Evolutionary conservation across 2,113 vertebrate genomes (phyloP), one percentile per base, ranked within the genome.

Genomic region (Psammodynastes pulverulentus): DNA sequence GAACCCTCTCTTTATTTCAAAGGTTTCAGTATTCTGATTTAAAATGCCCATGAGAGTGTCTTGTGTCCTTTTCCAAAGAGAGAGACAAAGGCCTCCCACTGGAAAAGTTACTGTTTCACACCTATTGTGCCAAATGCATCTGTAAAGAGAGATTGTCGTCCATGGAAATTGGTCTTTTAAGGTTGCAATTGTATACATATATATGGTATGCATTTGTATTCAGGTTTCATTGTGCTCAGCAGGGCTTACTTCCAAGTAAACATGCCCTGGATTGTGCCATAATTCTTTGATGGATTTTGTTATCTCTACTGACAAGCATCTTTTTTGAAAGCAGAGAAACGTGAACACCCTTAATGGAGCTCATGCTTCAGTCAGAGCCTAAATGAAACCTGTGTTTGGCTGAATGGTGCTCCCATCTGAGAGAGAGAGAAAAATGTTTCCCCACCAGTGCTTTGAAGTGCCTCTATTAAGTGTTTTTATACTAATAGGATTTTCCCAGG

Each of bases 401-500:
- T 96, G 94, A 94, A 93, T 84, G 95, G 93, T 91, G 34, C 85
- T 88, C 93, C 93, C 87, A 91, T 56, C 93, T 93, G 39, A 5
- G 91, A 2, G 21, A 92, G 95, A 92, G 24, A 1, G 2, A n/a
- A 93, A n/a, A 94, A 94, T 92, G 93, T 92, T 94, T 96, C 96
- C 87, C 94, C 96, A 95, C 89, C 92, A 92, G 90, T 93, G 94
- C 96, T 95, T 97, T 95, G 96, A 96, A 96, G 95, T 95, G 93
- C 95, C 96, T 85, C 96, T 95, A 96, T 97, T 95, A 96, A 95
- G 67, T 92, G 94, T 96, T 95, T 96, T 97, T 95, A 89, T 93
- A 89, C 96, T 96, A 95, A 96, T 96, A 96, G 95, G 95, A 97
- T 95, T 96, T 96, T 96, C 96, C 97, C 95, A 94, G 94, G 92